Conservation (phyloP, 2,113 vertebrate species). For the Ochotona curzoniae region DNA sequence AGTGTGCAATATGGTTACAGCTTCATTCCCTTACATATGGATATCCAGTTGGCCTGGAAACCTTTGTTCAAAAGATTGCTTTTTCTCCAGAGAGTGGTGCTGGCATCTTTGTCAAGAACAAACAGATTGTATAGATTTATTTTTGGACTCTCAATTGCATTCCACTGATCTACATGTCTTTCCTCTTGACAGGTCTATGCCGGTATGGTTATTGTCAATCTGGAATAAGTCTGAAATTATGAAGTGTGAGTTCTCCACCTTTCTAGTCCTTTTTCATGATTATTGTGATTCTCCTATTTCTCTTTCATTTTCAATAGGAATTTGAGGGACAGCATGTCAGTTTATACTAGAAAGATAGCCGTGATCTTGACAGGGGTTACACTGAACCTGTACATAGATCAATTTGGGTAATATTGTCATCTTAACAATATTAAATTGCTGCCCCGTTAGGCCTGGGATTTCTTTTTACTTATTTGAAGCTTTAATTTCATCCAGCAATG, state of each 20-base stretch:
- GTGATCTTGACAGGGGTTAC: background rate
- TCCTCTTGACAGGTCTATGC: background rate
- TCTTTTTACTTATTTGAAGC: background rate
- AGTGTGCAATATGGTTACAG: background rate
- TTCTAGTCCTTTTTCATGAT: slow-evolving; percentile 8
- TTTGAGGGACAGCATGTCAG: background rate
- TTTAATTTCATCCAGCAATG: slow-evolving; percentile 16
- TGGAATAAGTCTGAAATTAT: background rate
- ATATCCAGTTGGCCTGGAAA: background rate
- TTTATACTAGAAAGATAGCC: background rate
- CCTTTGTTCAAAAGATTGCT: background rate
- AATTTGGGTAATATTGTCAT: background rate
- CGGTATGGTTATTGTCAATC: background rate
- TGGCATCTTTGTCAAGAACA: background rate
- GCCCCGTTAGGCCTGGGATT: background rate
- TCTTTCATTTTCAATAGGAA: slow-evolving; percentile 21
- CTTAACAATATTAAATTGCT: slow-evolving; percentile 20
- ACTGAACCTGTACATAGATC: background rate
- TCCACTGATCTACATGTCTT: background rate
- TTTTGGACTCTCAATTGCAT: background rate
- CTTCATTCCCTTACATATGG: background rate
- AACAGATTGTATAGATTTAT: background rate
- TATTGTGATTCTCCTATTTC: background rate
- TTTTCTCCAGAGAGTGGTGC: background rate
- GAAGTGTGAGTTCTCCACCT: background rate